Conservation (phyloP, 2,888 invertebrate species). For the Aproaerema taeniolella region DNA sequence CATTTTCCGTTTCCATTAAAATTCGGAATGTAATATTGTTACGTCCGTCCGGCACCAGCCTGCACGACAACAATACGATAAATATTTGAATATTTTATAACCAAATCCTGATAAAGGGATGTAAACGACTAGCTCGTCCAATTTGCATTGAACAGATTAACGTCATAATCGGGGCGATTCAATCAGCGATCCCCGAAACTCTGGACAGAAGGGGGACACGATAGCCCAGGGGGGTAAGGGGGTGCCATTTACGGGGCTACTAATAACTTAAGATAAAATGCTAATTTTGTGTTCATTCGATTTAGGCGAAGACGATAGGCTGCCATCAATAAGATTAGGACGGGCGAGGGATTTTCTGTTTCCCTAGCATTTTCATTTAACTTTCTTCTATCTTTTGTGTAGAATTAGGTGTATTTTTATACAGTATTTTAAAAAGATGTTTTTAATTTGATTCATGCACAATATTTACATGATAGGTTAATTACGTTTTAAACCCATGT, state of each 20-base stretch:
- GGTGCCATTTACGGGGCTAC: conserved; percentile 49
- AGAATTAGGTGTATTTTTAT: too few species aligned
- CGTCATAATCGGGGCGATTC: conserved; percentile 75
- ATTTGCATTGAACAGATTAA: conserved; percentile 77
- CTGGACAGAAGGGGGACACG: conserved; percentile 42
- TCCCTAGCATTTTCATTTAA: conserved; percentile 8
- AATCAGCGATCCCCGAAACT: conserved; percentile 66
- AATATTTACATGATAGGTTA: too few species aligned
- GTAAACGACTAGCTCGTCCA: conserved; percentile 72
- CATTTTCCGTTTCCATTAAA: too few species aligned
- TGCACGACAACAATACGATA: conserved; percentile 45
- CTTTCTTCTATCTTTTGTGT: too few species aligned
- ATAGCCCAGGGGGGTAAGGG: conserved; percentile 22
- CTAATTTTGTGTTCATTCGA: conserved; percentile 76
- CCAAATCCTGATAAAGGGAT: conserved; percentile 68
- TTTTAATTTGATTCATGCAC: too few species aligned
- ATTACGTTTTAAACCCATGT: too few species aligned
- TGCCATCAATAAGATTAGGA: conserved; percentile 18
- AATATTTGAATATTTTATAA: conserved; percentile 70
- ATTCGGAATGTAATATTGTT: not conserved
- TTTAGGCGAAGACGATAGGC: conserved; percentile 56
- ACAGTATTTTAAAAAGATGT: too few species aligned
- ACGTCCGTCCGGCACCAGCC: not conserved
- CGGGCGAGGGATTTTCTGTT: conserved; percentile 4
- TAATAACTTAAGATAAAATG: conserved; percentile 75